Evolutionary conservation across 2,113 vertebrate genomes (phyloP).

Genomic region (Lasiurus borealis): DNA sequence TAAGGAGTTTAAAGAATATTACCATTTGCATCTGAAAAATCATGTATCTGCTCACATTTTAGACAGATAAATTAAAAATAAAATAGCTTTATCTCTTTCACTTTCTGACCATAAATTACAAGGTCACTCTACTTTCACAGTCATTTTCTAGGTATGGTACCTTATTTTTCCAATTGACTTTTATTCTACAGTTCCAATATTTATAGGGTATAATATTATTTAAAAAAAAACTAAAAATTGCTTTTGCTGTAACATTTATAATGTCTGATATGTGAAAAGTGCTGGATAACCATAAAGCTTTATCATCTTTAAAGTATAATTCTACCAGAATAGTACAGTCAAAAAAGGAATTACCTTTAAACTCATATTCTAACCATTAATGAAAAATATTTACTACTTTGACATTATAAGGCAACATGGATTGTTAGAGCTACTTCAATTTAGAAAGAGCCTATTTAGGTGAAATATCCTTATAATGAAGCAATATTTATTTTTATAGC

Average conservation of each 20-base stretch:
- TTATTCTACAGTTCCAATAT: background rate
- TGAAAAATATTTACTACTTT: background rate
- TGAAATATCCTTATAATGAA: conserved; percentile 15
- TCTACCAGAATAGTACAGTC: background rate
- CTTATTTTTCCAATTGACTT: background rate
- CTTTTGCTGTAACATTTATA: background rate
- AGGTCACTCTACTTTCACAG: background rate
- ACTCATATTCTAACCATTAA: background rate
- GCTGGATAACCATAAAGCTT: background rate
- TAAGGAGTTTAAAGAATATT: background rate
- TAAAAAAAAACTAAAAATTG: background rate
- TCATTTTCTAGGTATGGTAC: background rate
- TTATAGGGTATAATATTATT: background rate
- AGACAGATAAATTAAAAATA: background rate
- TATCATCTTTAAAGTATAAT: background rate
- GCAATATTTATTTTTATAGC: background rate
- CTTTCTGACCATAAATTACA: background rate
- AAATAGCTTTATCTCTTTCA: background rate
- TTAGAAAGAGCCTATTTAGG: background rate
- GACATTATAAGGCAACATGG: background rate
- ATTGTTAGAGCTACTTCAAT: background rate
- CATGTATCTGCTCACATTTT: background rate
- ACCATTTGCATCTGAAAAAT: background rate
- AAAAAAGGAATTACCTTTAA: background rate
- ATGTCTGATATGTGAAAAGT: background rate